Conservation (phyloP, 2,797 vertebrate genomes). For the Tarsius wallacei region DNA sequence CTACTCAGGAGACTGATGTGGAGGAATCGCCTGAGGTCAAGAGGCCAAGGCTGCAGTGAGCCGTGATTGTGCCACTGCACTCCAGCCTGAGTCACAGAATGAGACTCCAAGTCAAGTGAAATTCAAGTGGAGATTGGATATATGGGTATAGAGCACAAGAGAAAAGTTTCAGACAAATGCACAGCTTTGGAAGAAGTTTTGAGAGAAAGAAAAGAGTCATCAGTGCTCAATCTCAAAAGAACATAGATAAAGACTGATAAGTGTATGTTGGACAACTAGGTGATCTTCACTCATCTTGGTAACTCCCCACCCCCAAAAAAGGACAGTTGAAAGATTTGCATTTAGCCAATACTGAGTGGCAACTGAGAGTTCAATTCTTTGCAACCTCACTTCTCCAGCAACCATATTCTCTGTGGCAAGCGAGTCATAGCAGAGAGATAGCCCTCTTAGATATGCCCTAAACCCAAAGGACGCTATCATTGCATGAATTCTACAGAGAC, state of each 20-base stretch:
- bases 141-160: background rate
- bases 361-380: too few relatives aligned
- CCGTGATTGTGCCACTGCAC: too few relatives aligned
- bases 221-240: background rate
- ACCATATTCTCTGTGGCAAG: background rate
- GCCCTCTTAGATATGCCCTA: background rate
- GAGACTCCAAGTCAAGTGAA: background rate
- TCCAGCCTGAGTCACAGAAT: too few relatives aligned
- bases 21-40: too few relatives aligned
- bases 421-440: background rate
- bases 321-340: background rate
- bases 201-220: background rate
- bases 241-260: background rate
- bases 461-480: too few relatives aligned
- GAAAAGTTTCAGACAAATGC: background rate
- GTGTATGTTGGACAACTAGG: background rate
- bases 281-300: background rate
- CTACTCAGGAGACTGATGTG: too few relatives aligned
- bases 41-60: too few relatives aligned
- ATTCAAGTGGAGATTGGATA: background rate
- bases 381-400: fast-evolving
- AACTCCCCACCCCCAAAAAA: too few relatives aligned
- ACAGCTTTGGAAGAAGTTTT: background rate
- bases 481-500: background rate
- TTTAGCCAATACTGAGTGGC: background rate